Evolutionary conservation across 2,113 vertebrate genomes (phyloP).

Genomic region (Ibidorhyncha struthersii): DNA sequence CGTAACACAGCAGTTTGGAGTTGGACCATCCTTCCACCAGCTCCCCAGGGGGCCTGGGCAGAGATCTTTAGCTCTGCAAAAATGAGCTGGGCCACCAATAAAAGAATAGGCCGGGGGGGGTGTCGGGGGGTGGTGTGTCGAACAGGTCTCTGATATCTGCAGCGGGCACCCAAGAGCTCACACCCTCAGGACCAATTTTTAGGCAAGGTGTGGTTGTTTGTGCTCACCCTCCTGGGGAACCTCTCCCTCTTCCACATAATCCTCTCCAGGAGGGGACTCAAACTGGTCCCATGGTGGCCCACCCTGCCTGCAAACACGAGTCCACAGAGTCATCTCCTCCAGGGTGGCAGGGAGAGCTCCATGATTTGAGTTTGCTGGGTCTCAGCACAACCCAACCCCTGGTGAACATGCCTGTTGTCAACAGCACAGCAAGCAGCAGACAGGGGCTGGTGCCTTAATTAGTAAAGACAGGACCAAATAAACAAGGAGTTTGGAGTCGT

Average conservation of each 20-base stretch:
- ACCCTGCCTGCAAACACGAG: background rate
- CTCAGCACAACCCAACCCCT: background rate
- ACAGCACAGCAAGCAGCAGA: background rate
- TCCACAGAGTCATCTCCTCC: background rate
- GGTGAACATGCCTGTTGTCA: background rate
- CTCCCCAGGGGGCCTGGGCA: background rate
- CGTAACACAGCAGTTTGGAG: background rate
- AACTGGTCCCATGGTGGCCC: background rate
- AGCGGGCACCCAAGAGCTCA: fast-evolving
- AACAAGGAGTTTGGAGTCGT: background rate
- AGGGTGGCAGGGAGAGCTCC: background rate
- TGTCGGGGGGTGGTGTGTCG: too few species aligned
- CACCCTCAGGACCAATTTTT: background rate
- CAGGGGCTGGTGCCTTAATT: background rate
- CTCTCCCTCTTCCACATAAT: background rate
- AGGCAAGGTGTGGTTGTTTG: background rate
- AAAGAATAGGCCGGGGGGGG: background rate
- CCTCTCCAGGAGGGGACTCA: background rate
- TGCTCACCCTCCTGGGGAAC: background rate
- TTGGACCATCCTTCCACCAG: background rate
- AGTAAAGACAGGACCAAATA: background rate
- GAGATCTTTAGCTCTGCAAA: background rate
- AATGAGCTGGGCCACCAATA: background rate
- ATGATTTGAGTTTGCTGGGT: background rate
- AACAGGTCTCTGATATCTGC: background rate